Evolutionary conservation across 2,113 vertebrate species (phyloP).

Genomic region (Nycticebus coucang): DNA sequence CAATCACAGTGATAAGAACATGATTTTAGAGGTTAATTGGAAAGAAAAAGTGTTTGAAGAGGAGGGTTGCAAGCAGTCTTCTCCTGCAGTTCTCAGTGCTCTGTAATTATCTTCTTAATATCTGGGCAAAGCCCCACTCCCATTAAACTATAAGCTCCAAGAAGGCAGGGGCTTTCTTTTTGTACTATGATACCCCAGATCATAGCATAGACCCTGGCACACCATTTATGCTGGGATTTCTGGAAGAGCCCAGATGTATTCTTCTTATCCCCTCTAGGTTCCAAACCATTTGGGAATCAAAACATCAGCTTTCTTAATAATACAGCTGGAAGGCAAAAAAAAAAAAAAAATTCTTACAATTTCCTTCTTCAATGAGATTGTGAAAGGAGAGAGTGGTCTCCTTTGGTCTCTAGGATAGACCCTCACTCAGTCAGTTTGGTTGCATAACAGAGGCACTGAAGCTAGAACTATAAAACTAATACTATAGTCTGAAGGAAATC

Average conservation of each 20-base stretch:
- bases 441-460: background rate
- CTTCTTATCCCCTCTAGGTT: background rate
- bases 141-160: background rate
- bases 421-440: background rate
- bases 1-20: background rate
- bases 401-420: background rate
- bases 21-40: background rate
- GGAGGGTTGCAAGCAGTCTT: background rate
- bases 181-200: background rate
- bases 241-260: background rate
- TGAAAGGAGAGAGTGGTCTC: background rate
- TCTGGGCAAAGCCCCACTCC: rapidly evolving
- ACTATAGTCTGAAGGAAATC: background rate
- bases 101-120: background rate
- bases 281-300: background rate
- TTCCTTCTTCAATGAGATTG: background rate
- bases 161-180: background rate
- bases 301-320: background rate
- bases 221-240: background rate
- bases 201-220: background rate
- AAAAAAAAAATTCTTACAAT: background rate
- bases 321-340: background rate
- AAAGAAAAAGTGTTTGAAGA: background rate
- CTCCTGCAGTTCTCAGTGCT: background rate
- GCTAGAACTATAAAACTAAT: background rate